Evolutionary conservation across 2,888 invertebrate species (phyloP).

Genomic region (Rhagonycha fulva): DNA sequence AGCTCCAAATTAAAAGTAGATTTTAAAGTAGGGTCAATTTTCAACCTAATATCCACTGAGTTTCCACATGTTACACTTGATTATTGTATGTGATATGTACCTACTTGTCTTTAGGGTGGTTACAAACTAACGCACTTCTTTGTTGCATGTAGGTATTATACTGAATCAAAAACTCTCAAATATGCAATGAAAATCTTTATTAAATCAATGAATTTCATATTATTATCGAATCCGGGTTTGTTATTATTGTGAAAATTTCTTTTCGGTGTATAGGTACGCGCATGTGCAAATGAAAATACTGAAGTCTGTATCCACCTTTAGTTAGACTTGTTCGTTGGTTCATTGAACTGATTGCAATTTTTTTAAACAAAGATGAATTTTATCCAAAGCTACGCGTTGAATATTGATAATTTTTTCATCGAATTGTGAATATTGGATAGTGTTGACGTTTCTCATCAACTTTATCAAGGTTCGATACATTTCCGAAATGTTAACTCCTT

Average conservation of each 20-base stretch:
- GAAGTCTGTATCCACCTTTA: not conserved
- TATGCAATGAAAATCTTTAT: no score
- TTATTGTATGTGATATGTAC: not conserved
- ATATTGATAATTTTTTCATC: constrained; percentile 10
- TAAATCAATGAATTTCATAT: no score
- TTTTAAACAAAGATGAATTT: constrained; percentile 13
- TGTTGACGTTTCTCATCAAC: constrained; percentile 20
- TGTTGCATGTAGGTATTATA: no score
- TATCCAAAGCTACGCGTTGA: constrained; percentile 3
- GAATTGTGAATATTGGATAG: constrained; percentile 10
- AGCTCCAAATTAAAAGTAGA: not conserved
- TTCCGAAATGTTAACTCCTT: not conserved
- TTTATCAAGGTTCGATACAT: constrained; percentile 14
- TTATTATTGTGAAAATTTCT: no score
- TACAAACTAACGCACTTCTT: not conserved
- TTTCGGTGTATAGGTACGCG: no score
- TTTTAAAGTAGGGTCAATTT: not conserved
- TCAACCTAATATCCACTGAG: not conserved
- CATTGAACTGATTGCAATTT: not conserved
- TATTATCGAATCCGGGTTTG: no score
- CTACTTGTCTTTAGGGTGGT: not conserved
- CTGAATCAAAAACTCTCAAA: no score
- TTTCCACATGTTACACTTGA: not conserved
- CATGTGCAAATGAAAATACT: not conserved
- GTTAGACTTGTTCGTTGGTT: not conserved